phyloP scores from a whole-genome alignment of 2,888 invertebrate species.

The Acleris literana region DNA sequence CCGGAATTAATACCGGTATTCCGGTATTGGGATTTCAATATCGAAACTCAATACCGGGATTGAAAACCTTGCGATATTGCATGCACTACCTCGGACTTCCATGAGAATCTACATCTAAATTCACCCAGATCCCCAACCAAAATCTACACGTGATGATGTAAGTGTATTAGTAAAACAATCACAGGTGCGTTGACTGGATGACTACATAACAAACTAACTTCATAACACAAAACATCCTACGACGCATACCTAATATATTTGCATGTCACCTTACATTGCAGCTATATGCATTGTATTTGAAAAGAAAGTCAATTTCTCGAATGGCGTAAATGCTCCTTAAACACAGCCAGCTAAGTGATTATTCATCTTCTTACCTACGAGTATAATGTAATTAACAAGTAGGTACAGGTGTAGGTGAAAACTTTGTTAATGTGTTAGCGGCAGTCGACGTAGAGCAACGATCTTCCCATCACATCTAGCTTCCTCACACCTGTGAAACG shows the following conservation, averaged over 20 bases:
- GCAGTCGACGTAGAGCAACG: conserved; percentile 31
- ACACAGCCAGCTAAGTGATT: conserved; percentile 7
- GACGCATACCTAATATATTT: background rate
- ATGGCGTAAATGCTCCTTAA: conserved; percentile 10
- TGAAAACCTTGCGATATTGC: no score
- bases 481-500: conserved; percentile 22
- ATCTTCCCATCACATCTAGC: conserved; percentile 3
- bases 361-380: conserved; percentile 15
- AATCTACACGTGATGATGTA: conserved; percentile 22
- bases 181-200: conserved; percentile 21
- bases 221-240: conserved; percentile 28
- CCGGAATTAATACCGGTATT: no score
- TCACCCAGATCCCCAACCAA: conserved; percentile 3
- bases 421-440: conserved; percentile 32
- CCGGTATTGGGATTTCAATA: no score
- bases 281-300: background rate
- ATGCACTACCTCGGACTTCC: conserved; percentile 51
- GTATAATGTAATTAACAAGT: conserved; percentile 2
- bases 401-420: conserved; percentile 31
- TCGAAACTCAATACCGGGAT: no score
- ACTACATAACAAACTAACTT: conserved; percentile 25
- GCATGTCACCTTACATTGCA: background rate
- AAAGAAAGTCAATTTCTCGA: conserved; percentile 8
- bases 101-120: conserved; percentile 41
- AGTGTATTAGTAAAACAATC: conserved; percentile 34